These are phyloP conservation scores for Pachypsylla venusta DNA, from an alignment of 1,140 invertebrate species.

Conservation along the genomic window DNA sequence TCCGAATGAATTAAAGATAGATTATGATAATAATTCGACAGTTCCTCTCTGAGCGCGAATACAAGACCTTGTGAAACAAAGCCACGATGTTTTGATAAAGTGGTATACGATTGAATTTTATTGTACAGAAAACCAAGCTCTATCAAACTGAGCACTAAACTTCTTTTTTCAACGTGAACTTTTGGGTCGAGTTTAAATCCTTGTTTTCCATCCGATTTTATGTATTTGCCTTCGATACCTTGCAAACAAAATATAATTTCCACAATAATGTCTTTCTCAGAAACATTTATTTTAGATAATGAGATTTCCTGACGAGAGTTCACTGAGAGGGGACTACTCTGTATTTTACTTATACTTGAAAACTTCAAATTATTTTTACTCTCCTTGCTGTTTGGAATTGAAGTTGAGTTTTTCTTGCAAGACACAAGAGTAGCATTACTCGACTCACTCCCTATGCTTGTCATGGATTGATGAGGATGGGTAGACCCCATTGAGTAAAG, in stretches of 20 bases:
- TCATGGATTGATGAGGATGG: neutral
- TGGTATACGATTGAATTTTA: neutral
- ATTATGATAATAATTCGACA: neutral
- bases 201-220: conserved; percentile 3
- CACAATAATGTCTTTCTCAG: neutral
- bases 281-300: neutral
- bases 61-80: neutral
- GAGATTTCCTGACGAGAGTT: too few species aligned
- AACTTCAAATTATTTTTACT: neutral
- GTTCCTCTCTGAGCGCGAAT: neutral
- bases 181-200: neutral
- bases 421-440: neutral
- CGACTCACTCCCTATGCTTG: neutral
- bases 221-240: neutral
- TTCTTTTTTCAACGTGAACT: neutral
- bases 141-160: neutral
- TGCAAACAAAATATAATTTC: conserved; percentile 4
- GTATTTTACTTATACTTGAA: neutral
- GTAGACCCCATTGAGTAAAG: neutral
- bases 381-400: neutral
- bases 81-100: neutral
- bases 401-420: neutral
- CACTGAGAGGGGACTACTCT: too few species aligned
- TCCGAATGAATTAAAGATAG: neutral
- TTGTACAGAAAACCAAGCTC: neutral